Evolutionary conservation across 2,113 vertebrate species (phyloP), one percentile per base, ranked within the genome.

Genomic region (Daubentonia madagascariensis): DNA sequence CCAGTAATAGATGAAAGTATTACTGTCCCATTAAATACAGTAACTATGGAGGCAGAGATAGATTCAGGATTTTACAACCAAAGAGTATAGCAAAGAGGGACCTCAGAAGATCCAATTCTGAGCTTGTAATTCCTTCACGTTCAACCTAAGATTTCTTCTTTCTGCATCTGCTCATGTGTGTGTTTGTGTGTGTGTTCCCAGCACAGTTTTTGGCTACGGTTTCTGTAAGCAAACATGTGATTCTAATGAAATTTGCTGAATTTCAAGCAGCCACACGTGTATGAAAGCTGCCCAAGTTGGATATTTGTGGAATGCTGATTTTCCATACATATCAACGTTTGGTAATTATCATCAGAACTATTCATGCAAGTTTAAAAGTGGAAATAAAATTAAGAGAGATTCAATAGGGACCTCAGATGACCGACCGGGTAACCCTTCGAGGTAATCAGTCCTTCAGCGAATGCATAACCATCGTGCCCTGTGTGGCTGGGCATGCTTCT

Each of bases 281-380:
- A 96, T 81, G 96, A 92, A 97, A 97, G 97, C 96, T 95, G 96
- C 91, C 94, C 96, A 95, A 97, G 90, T 95, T 37, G 63, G 96
- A 86, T 98, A 98, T 98, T 98, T 98, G 96, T 92, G 87, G 98
- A 98, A 91, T 84, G 96, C 98, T 98, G 92, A 98, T 97, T 98
- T 97, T 97, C 95, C 97, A 96, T 97, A 95, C 85, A 65, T 98
- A 98, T 95, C 96, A 95, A 97, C 97, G 96, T 98, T 98, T 96
- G 85, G 97, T 94, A 98, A 98, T 98, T 98, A 98, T 98, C 98
- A 98, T 98, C 97, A 98, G 94, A 98, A 98, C 97, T 95, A 98
- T 98, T 98, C 97, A 98, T 95, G 78, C 88, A 78, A 97, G 92
- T 97, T 98, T 98, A 98, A 97, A 98, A 98, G 88, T 96, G 97